phyloP scores from a whole-genome alignment of 1,140 invertebrate genomes.

The Nasonia giraulti region DNA sequence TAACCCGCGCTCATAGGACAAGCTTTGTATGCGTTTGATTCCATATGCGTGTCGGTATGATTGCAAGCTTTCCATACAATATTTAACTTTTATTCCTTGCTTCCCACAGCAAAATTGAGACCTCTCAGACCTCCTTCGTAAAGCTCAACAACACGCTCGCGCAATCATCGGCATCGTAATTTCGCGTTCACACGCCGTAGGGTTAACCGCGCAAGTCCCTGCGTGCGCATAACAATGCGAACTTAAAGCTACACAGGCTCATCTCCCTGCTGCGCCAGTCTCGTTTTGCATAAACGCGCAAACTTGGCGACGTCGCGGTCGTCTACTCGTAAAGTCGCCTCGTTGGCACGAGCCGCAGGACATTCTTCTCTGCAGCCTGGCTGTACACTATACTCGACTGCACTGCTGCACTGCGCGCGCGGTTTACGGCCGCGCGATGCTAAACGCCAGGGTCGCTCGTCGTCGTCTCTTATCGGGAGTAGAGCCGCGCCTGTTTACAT shows the following conservation, averaged over 20 bases:
- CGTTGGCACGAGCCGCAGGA: background rate
- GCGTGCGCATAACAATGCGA: background rate
- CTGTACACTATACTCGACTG: background rate
- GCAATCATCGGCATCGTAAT: background rate
- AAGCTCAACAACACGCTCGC: no score
- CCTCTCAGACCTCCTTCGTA: no score
- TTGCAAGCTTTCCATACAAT: no score
- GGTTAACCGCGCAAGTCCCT: background rate
- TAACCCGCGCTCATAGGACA: background rate
- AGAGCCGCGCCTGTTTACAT: no score
- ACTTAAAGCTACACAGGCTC: background rate
- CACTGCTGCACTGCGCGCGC: background rate
- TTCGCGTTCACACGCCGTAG: no score
- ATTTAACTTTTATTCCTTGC: no score
- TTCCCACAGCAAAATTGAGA: no score
- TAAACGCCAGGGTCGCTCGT: background rate
- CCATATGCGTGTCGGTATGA: no score
- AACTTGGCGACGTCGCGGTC: background rate
- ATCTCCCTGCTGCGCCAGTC: background rate
- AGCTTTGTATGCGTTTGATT: no score
- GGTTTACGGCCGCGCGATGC: background rate
- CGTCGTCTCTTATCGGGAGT: no score
- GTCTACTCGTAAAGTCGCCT: background rate
- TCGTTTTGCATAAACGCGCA: background rate
- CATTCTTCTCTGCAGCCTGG: background rate